Evolutionary conservation across 2,797 vertebrate species (phyloP).

Genomic region (Parambassis ranga): DNA sequence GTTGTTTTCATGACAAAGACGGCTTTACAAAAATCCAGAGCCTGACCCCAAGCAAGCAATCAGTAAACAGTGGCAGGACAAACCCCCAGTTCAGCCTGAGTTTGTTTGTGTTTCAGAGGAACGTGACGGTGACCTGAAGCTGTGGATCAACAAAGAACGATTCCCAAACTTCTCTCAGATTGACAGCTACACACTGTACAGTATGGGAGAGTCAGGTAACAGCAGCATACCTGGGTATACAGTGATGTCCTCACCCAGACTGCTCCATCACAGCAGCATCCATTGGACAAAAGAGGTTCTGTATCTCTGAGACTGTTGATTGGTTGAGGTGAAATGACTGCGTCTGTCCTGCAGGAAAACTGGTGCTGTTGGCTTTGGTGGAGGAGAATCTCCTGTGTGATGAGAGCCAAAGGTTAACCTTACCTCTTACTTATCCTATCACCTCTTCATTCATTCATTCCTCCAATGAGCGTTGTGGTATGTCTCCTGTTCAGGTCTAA

Average conservation of each 20-base stretch:
- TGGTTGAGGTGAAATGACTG: conserved; percentile 1
- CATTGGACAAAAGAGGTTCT: background rate
- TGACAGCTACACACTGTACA: conserved; percentile 91
- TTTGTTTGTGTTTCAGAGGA: conserved; percentile 77
- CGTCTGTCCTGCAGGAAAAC: conserved; percentile 81
- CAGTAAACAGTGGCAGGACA: too few species aligned
- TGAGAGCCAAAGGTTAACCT: conserved; percentile 84
- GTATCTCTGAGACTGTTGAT: background rate
- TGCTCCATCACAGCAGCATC: background rate
- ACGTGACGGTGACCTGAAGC: conserved; percentile 85
- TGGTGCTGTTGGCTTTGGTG: conserved; percentile 88
- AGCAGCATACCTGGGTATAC: background rate
- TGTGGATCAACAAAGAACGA: conserved; percentile 91
- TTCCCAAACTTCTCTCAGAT: conserved; percentile 86
- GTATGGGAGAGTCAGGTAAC: conserved; percentile 92
- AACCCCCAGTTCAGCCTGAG: too few species aligned
- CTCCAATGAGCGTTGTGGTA: background rate
- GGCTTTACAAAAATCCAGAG: too few species aligned
- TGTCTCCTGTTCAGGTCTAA: conserved; percentile 79
- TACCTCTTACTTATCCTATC: too few species aligned
- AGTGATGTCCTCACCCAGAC: background rate
- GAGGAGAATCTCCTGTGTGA: conserved; percentile 83
- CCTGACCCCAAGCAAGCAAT: too few species aligned
- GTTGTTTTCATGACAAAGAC: too few species aligned
- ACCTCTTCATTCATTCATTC: background rate